phyloP scores from a whole-genome alignment of 2,113 vertebrate genomes.

The Accipiter virgatus region DNA sequence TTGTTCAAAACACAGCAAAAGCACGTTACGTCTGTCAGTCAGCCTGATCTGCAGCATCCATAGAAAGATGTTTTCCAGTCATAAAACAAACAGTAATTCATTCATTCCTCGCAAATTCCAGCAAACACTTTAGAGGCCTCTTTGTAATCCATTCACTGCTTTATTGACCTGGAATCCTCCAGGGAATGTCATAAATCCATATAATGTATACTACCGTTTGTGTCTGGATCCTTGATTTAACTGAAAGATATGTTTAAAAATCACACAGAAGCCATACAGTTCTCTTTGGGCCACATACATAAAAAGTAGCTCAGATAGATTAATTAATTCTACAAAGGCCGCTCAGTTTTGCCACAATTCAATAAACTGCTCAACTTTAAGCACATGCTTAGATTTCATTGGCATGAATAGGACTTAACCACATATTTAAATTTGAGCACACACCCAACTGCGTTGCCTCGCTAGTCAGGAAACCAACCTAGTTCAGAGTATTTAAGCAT shows the following conservation, averaged over 20 bases:
- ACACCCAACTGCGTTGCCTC: background rate
- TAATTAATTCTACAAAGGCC: conserved; percentile 25
- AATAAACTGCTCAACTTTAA: background rate
- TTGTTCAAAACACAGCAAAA: background rate
- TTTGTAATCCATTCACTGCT: conserved; percentile 32
- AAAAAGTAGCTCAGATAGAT: background rate
- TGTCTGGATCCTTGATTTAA: background rate
- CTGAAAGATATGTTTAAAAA: background rate
- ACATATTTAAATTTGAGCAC: background rate
- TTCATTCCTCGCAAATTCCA: conserved; percentile 48
- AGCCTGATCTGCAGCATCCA: background rate
- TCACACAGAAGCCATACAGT: background rate
- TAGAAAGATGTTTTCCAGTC: conserved; percentile 26
- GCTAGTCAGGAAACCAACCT: background rate
- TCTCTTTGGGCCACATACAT: background rate
- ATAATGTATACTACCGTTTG: background rate
- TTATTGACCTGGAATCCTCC: conserved; percentile 33
- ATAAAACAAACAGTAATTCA: conserved; percentile 35
- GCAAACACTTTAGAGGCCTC: conserved; percentile 41
- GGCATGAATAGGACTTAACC: background rate
- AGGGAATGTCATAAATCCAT: conserved; percentile 49
- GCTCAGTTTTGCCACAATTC: background rate
- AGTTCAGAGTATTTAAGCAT: background rate
- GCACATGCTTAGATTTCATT: background rate
- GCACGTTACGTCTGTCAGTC: background rate